A percentile compares a stretch with the other conserved stretches of the same genome.
phyloP scores from a whole-genome alignment of 1,140 invertebrate species.

The Lordiphosa stackelbergi region DNA sequence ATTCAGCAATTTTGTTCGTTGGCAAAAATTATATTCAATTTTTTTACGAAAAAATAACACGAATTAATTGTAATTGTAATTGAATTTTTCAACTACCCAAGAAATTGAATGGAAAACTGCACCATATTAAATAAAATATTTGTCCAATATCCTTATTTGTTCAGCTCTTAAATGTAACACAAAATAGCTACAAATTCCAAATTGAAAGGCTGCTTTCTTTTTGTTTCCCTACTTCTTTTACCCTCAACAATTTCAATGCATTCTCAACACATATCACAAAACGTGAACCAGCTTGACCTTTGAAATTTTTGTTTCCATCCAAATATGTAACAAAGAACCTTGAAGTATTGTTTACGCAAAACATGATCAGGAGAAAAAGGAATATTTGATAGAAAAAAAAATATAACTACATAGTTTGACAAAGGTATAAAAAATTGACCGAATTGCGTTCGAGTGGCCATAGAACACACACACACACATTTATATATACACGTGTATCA shows the following conservation, averaged over 20 bases:
- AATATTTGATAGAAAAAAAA: slow-evolving; percentile 30
- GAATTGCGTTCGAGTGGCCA: slow-evolving; percentile 38
- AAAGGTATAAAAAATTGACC: slow-evolving; percentile 35
- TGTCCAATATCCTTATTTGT: too few relatives aligned
- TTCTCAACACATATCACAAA: slow-evolving; percentile 34
- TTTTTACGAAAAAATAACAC: too few relatives aligned
- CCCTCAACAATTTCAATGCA: slow-evolving; percentile 19
- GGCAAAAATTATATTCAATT: too few relatives aligned
- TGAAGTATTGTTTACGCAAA: slow-evolving; percentile 60
- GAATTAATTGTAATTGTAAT: too few relatives aligned
- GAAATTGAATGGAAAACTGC: too few relatives aligned
- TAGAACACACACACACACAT: slow-evolving; percentile 33
- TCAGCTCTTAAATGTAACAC: too few relatives aligned
- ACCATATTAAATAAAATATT: too few relatives aligned
- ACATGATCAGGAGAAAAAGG: slow-evolving; percentile 5
- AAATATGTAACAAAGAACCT: slow-evolving; percentile 31
- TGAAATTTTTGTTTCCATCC: slow-evolving; percentile 25
- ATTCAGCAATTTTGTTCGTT: too few relatives aligned
- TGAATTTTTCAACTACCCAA: too few relatives aligned
- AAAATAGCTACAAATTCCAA: too few relatives aligned
- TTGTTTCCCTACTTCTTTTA: too few relatives aligned
- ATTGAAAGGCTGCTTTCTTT: too few relatives aligned
- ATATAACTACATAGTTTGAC: slow-evolving; percentile 35
- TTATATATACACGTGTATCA: slow-evolving; percentile 38
- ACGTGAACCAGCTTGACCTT: slow-evolving; percentile 40